Base-by-base conservation (phyloP, 2,888 invertebrate species). In the Drosophila tanythrix region DNA sequence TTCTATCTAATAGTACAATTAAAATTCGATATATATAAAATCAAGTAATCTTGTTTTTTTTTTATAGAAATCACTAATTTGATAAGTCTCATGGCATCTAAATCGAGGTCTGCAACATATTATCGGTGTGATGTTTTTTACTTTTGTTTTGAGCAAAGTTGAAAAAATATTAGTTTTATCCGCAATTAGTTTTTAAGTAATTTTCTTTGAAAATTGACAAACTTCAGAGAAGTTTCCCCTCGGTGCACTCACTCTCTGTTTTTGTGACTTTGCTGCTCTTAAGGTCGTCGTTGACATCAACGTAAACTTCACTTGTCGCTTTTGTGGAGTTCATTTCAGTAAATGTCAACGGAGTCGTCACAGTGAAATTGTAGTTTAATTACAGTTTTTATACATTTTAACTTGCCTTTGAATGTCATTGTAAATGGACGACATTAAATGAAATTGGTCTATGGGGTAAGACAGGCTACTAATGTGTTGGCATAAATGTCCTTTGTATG, bases 321-420 rank as follows among this genome's bases (percentile, higher is more conserved):
- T 57, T 66, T 70, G 46, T 46, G 61, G 58, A 78, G 53, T 71
- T 81, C 67, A 61, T 75, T 82, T 75, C 53, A 60, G 51, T 64
- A 67, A 71, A 83, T 79, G 74, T 71, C 82, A 77, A 70, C 77
- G 67, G 53, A 68, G 74, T 74, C 74, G 67, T 74, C 77, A 58
- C 71, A 71, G 68, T 64, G 52, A 74, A 83, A 83, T 72, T 81
- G 79, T 77, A 79, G 76, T 83, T 82, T 83, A 82, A 82, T 82
- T 82, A 81, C 83, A 70, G 51, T 79, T 82, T 77, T 79, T 77
- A 67, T 46, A 70, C 72, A 74, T 69, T 76, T 83, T 73, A 71
- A 81, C 66, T 71, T 79, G 60, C 56, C 70, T 79, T 81, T 77
- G 70, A 82, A 74, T 76, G 76, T 48, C 36, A 70, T 72, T 71